These are phyloP conservation scores for Diabrotica balteata DNA, from an alignment of 2,888 invertebrate genomes.

Conservation along the genomic window DNA sequence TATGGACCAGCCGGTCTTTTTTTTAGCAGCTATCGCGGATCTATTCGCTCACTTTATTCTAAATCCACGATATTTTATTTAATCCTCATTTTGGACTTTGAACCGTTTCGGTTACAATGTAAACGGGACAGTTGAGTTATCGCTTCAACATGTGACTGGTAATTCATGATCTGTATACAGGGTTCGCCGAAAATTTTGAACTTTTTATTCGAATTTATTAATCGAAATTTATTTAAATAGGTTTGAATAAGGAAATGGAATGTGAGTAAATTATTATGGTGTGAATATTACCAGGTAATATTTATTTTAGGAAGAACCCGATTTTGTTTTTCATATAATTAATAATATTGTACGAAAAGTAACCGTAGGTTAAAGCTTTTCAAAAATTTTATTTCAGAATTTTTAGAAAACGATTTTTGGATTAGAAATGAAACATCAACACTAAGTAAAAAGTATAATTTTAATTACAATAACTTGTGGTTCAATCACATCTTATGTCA, in stretches of 20 bases:
- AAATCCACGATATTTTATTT: too few relatives aligned
- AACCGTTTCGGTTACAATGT: slow-evolving; percentile 11
- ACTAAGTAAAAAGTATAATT: too few relatives aligned
- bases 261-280: background rate
- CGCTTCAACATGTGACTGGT: slow-evolving; percentile 20
- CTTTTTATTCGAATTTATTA: background rate
- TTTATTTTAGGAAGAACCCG: background rate
- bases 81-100: slow-evolving; percentile 17
- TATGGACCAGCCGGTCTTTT: slow-evolving; percentile 1
- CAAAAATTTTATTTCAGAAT: too few relatives aligned
- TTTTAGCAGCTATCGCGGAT: background rate
- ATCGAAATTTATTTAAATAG: background rate
- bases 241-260: background rate
- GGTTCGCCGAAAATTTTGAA: background rate
- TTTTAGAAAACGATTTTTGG: too few relatives aligned
- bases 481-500: too few relatives aligned
- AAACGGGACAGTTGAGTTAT: slow-evolving; percentile 12
- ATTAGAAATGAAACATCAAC: too few relatives aligned
- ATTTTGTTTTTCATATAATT: background rate
- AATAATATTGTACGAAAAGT: background rate
- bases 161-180: slow-evolving; percentile 15
- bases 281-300: background rate
- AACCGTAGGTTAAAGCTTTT: background rate
- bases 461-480: too few relatives aligned
- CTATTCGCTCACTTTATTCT: too few relatives aligned